Base-by-base conservation (phyloP, 2,113 vertebrate genomes). In the Saguinus midas region DNA sequence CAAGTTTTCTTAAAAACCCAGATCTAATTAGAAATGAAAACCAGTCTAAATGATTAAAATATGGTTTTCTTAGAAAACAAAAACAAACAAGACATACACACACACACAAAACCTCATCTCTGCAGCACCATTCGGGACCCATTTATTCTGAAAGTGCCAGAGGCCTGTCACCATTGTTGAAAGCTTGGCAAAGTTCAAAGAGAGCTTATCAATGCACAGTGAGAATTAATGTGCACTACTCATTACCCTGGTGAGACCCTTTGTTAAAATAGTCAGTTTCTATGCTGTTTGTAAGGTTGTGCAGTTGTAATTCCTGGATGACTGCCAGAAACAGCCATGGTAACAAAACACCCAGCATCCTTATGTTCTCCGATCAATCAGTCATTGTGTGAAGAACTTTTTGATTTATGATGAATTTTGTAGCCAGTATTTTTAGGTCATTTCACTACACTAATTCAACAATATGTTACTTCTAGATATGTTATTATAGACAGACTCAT, bases 151-250 rank as follows among this genome's bases (percentile, higher is more conserved):
- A 52, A 82, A 87, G 57, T 90, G 86, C 88, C 95, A 93, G 82
- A 93, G 93, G 50, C n/a, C 52, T 79, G 90, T 92, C 84, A 93
- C 81, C 48, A 84, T 90, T 97, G 92, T 95, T 94, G 94, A 93
- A 95, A 79, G n/a, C n/a, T 87, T 97, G 94, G 76, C 92, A 75
- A 61, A 97, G 68, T 98, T 97, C 93, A 97, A 90, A 97, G 68
- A 79, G 48, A 96, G 87, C 89, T 96, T 92, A 96, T 94, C 95
- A 97, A 64, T 91, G 91, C 95, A 81, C 94, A 90, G 85, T 96
- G 92, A 96, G 92, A 97, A 96, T 96, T 95, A 94, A 96, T 94
- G 94, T 91, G 95, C 73, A 45, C 88, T 37, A 70, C 91, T 94
- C 94, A 87, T 81, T 91, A 76, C 52, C 90, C 94, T 82, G 90